phyloP scores from a whole-genome alignment of 2,888 invertebrate genomes.

The Monopis laevigella region DNA sequence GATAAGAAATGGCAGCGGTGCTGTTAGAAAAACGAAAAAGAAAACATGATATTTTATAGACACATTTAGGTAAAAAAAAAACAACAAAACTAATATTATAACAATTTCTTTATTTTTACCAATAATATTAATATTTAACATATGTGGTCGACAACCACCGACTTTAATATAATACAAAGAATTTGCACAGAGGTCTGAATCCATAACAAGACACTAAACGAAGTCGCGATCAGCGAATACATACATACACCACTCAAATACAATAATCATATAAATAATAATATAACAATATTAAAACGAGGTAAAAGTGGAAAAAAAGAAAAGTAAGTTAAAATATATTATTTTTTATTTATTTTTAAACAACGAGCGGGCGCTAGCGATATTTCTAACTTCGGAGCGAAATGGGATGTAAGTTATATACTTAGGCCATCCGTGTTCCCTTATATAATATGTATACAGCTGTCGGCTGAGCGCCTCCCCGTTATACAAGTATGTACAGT shows the following conservation, averaged over 20 bases:
- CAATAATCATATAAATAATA: constrained; percentile 2
- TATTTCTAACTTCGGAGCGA: constrained; percentile 3
- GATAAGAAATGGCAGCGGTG: too few relatives aligned
- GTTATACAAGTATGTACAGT: constrained; percentile 56
- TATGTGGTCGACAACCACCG: constrained; percentile 63
- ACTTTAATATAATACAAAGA: constrained; percentile 64
- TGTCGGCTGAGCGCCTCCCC: constrained; percentile 25
- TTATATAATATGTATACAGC: constrained; percentile 26
- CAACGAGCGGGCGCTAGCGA: constrained; percentile 30
- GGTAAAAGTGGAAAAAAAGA: constrained; percentile 42
- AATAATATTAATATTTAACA: constrained; percentile 68
- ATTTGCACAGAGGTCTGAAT: constrained; percentile 60
- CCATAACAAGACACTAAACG: constrained; percentile 54
- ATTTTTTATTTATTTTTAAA: constrained; percentile 36
- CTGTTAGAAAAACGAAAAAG: too few relatives aligned
- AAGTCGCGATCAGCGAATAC: constrained; percentile 11
- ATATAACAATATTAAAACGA: constrained; percentile 48
- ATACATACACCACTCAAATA: neutral
- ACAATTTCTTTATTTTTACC: constrained; percentile 66
- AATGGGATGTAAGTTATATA: constrained; percentile 7
- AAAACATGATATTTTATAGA: too few relatives aligned
- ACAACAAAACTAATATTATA: constrained; percentile 48
- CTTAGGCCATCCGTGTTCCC: neutral
- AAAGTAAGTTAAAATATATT: constrained; percentile 40
- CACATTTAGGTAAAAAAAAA: too few relatives aligned